Percentiles rank a stretch among this genome's conserved stretches.
phyloP scores from a whole-genome alignment of 1,140 invertebrate species.

The Heliconius himera region DNA sequence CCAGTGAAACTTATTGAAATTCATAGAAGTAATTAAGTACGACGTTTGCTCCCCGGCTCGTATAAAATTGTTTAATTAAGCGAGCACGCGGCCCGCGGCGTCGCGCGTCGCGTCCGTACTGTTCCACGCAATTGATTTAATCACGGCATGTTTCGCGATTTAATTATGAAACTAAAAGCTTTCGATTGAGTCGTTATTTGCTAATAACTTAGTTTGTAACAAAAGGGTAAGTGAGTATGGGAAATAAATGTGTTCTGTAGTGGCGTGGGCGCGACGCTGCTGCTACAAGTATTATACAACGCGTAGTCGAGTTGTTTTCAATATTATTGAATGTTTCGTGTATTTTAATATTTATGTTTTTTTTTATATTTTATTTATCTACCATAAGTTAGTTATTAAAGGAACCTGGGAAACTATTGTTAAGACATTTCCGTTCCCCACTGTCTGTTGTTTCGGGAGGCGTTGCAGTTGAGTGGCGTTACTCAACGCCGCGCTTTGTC shows the following conservation, averaged over 20 bases:
- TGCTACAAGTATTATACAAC: not conserved
- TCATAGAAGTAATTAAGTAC: conserved; percentile 22
- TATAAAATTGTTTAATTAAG: conserved; percentile 25
- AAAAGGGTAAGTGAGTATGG: not conserved
- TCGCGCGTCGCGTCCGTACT: conserved; percentile 7
- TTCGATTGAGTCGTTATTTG: conserved; percentile 19
- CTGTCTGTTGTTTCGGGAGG: no score
- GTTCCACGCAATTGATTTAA: conserved; percentile 33
- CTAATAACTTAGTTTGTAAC: conserved; percentile 33
- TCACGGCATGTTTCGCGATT: conserved; percentile 27
- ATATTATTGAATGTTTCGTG: no score
- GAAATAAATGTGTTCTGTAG: conserved; percentile 22
- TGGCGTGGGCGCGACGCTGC: not conserved
- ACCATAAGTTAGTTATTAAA: no score
- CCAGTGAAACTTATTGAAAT: conserved; percentile 28
- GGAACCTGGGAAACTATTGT: no score
- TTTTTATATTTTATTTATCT: no score
- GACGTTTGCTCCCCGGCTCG: not conserved
- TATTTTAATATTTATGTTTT: no score
- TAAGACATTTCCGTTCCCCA: no score
- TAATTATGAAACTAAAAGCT: conserved; percentile 36
- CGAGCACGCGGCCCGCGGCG: not conserved
- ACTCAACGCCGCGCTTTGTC: no score
- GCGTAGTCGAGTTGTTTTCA: no score
- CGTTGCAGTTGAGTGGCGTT: no score